Evolutionary conservation across 2,797 vertebrate species (phyloP).

Genomic region (Loris lydekkerianus): DNA sequence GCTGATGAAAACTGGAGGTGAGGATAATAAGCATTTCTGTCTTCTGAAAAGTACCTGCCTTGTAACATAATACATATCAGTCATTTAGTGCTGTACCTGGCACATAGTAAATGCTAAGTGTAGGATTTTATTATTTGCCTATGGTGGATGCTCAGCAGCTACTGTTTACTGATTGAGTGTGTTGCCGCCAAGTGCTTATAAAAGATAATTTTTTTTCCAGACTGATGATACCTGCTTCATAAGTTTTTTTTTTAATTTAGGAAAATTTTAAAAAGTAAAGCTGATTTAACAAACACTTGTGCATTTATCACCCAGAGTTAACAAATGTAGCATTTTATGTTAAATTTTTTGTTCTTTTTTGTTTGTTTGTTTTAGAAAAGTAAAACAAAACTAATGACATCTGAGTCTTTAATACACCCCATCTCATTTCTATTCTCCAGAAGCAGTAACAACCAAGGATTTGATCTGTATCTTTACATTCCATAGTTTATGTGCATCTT

Average conservation of each 20-base stretch:
- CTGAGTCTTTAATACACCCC: neutral
- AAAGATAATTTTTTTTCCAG: neutral
- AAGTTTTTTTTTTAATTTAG: neutral
- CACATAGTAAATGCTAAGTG: neutral
- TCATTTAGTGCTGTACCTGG: neutral
- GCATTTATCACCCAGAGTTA: conserved; percentile 1
- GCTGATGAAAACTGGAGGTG: neutral
- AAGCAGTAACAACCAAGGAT: neutral
- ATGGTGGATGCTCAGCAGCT: neutral
- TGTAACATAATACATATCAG: neutral
- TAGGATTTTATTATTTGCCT: conserved; percentile 12
- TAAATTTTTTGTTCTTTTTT: neutral
- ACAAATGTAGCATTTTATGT: neutral
- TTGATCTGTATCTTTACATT: neutral
- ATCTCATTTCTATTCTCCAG: neutral
- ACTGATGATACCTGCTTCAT: neutral
- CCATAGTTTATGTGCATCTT: neutral
- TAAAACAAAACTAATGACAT: conserved; percentile 35
- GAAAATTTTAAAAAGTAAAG: conserved; percentile 13
- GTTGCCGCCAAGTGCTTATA: conserved; percentile 30
- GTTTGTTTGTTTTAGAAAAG: conserved; percentile 43
- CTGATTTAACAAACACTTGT: conserved; percentile 11
- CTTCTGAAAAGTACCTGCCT: neutral
- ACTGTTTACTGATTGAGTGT: neutral
- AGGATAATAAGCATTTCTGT: neutral